Evolutionary conservation across 2,113 vertebrate species (phyloP).

Genomic region (Pteruthius melanotis): DNA sequence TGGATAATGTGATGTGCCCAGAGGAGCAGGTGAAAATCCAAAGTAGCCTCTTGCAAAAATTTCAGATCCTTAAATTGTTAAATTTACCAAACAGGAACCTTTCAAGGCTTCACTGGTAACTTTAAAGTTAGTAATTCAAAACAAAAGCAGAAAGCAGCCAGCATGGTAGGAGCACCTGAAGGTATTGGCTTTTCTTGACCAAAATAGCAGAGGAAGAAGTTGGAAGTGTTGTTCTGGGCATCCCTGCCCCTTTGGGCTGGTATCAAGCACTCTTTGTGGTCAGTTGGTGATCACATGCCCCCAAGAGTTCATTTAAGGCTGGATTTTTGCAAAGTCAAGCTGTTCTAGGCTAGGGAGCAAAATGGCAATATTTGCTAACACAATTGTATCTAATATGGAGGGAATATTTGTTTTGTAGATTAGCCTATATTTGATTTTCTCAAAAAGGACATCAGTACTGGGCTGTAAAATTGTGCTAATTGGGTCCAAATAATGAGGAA

Average conservation of each 20-base stretch:
- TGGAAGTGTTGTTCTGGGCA: not conserved
- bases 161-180: not conserved
- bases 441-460: not conserved
- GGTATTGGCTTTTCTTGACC: not conserved
- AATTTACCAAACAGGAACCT: not conserved
- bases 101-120: not conserved
- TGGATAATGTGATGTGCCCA: not conserved
- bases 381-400: not conserved
- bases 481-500: not conserved
- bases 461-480: not conserved
- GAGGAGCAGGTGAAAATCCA: not conserved
- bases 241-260: not conserved
- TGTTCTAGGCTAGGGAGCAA: not conserved
- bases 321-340: constrained; percentile 8
- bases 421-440: not conserved
- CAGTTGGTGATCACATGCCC: not conserved
- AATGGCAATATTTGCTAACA: not conserved
- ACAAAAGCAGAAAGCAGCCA: not conserved
- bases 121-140: not conserved
- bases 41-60: not conserved
- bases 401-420: constrained; percentile 3
- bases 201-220: not conserved
- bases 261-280: not conserved
- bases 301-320: not conserved
- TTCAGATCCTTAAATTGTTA: not conserved